phyloP scores from a whole-genome alignment of 1,140 invertebrate species.

The Papilio polytes region DNA sequence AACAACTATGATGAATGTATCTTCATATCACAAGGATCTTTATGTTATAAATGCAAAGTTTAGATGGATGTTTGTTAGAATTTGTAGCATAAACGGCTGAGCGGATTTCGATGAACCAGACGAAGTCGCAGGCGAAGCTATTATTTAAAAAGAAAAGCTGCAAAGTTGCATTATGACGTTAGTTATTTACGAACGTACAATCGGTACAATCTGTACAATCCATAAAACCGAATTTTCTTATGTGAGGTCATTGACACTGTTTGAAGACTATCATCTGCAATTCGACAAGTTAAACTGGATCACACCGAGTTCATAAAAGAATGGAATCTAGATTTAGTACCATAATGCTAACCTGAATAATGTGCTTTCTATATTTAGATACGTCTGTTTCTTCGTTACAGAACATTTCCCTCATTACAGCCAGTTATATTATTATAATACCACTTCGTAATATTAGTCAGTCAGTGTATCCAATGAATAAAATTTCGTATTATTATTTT shows the following conservation, averaged over 20 bases:
- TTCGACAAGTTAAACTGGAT: slow-evolving; percentile 1
- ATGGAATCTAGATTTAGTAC: slow-evolving; percentile 23
- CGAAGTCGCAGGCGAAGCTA: too few species aligned
- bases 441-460: background rate
- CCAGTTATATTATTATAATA: background rate
- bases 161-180: slow-evolving; percentile 23
- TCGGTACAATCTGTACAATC: too few species aligned
- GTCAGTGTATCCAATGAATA: background rate
- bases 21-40: too few species aligned
- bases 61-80: too few species aligned
- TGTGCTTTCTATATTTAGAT: slow-evolving; percentile 3
- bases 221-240: background rate
- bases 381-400: background rate
- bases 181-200: slow-evolving; percentile 7
- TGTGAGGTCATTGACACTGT: background rate
- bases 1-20: too few species aligned
- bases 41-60: too few species aligned
- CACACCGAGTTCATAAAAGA: slow-evolving; percentile 19
- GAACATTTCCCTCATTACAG: slow-evolving; percentile 2
- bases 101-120: too few species aligned
- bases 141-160: background rate
- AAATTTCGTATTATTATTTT: background rate
- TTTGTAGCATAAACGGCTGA: too few species aligned
- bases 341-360: slow-evolving; percentile 5
- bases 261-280: background rate